These are phyloP conservation scores for Sericinus montela DNA, from an alignment of 2,888 invertebrate species.

Conservation along the genomic window DNA sequence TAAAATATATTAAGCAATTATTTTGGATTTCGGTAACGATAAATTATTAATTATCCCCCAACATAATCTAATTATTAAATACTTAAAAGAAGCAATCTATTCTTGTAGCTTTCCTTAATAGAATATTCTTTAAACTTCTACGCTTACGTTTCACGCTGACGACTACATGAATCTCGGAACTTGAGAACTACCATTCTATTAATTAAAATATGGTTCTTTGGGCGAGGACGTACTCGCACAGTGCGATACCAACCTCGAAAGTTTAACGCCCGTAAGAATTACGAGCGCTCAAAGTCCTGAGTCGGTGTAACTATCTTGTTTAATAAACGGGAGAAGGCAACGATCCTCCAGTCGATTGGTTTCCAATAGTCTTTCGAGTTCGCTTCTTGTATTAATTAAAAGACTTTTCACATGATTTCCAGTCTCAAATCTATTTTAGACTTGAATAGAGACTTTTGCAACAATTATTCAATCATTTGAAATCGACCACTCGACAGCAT, in stretches of 20 bases:
- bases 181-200: slow-evolving; percentile 3
- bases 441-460: too few relatives aligned
- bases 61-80: too few relatives aligned
- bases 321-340: slow-evolving; percentile 14
- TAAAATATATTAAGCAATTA: too few relatives aligned
- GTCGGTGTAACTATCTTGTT: slow-evolving; percentile 15
- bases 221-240: slow-evolving; percentile 4
- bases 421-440: too few relatives aligned
- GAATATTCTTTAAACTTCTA: too few relatives aligned
- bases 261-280: slow-evolving; percentile 15
- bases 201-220: slow-evolving; percentile 13
- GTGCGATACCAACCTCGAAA: slow-evolving; percentile 3
- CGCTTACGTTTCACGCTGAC: not conserved
- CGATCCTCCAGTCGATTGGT: slow-evolving; percentile 12
- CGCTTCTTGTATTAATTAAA: slow-evolving; percentile 19
- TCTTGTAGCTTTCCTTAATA: too few relatives aligned
- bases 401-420: not conserved
- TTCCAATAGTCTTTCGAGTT: slow-evolving; percentile 22
- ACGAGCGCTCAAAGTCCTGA: slow-evolving; percentile 7
- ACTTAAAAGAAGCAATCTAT: too few relatives aligned
- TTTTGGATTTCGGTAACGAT: too few relatives aligned
- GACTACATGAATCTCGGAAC: not conserved
- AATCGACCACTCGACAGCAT: too few relatives aligned
- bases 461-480: too few relatives aligned
- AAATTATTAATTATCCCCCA: too few relatives aligned